Evolutionary conservation across 2,113 vertebrate species (phyloP).

Genomic region (Sisor rabdophorus): DNA sequence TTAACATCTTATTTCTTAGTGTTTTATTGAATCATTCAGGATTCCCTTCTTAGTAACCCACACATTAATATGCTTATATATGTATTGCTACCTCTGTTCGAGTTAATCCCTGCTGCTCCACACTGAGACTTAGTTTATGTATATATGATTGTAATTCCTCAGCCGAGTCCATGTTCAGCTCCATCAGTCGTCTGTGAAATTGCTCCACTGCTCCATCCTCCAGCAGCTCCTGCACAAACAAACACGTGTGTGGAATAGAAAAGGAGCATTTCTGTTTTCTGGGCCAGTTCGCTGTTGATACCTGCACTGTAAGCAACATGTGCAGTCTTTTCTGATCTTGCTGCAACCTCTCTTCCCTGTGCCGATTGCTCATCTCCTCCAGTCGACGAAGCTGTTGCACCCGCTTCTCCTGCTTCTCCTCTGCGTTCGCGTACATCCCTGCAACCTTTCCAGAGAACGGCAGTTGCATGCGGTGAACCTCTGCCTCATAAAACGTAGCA

Average conservation of each 20-base stretch:
- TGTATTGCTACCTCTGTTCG: conserved; percentile 75
- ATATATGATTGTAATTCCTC: conserved; percentile 97
- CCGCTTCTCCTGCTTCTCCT: conserved; percentile 87
- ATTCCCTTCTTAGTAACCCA: not conserved
- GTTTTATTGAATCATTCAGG: not conserved
- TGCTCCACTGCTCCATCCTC: conserved; percentile 74
- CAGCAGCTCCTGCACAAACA: conserved; percentile 63
- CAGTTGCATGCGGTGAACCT: conserved; percentile 93
- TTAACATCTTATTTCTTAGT: too few species aligned
- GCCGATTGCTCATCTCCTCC: conserved; percentile 88
- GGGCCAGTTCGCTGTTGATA: conserved; percentile 37
- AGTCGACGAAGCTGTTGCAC: conserved; percentile 89
- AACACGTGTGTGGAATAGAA: not conserved
- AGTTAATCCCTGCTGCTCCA: conserved; percentile 81
- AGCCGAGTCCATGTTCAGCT: conserved; percentile 96
- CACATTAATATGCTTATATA: not conserved
- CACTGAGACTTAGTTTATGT: conserved; percentile 81
- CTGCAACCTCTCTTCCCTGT: conserved; percentile 87
- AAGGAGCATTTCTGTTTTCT: not conserved
- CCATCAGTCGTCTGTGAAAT: conserved; percentile 87
- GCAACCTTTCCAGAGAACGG: conserved; percentile 85
- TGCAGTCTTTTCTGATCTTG: conserved; percentile 91
- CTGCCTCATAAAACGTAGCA: conserved; percentile 86
- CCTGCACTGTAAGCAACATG: conserved; percentile 82
- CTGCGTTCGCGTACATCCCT: conserved; percentile 75